Percentiles rank a stretch among this genome's conserved stretches.
Conservation (phyloP, 2,113 vertebrate species). For the Siniperca knerii region DNA sequence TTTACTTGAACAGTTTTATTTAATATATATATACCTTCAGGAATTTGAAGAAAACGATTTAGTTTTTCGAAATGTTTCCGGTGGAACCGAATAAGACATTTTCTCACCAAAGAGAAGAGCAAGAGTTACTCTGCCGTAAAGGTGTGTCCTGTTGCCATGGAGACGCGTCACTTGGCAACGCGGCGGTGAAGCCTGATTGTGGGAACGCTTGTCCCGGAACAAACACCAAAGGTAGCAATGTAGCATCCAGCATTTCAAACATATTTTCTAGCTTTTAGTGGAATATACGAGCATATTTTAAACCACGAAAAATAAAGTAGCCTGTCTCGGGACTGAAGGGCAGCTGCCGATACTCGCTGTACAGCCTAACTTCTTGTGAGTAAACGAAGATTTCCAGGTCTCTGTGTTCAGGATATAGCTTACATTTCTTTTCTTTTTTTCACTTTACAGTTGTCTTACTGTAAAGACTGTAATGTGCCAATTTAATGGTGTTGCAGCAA, state of each 20-base stretch:
- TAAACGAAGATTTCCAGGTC: not conserved
- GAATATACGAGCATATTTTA: not conserved
- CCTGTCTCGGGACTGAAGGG: not conserved
- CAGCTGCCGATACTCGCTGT: too few species aligned
- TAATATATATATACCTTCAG: too few species aligned
- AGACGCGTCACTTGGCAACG: constrained; percentile 44
- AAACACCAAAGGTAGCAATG: not conserved
- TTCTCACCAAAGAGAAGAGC: not conserved
- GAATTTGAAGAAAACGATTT: too few species aligned
- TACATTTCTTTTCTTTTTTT: not conserved
- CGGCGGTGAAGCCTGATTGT: constrained; percentile 16
- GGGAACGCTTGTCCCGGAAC: constrained; percentile 16
- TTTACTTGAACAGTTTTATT: too few species aligned
- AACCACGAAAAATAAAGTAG: not conserved
- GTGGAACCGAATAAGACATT: too few species aligned
- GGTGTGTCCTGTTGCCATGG: constrained; percentile 53
- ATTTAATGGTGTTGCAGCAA: not conserved
- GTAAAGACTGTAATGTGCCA: not conserved
- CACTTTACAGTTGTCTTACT: not conserved
- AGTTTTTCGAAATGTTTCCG: too few species aligned
- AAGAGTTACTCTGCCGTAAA: not conserved
- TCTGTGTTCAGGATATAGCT: not conserved
- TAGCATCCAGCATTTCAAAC: not conserved
- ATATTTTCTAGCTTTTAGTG: not conserved
- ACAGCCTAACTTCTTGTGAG: too few species aligned